Percentiles rank a stretch among this genome's conserved stretches.
Evolutionary conservation across 2,888 invertebrate species (phyloP).

Genomic region (Ophion obscuratus): DNA sequence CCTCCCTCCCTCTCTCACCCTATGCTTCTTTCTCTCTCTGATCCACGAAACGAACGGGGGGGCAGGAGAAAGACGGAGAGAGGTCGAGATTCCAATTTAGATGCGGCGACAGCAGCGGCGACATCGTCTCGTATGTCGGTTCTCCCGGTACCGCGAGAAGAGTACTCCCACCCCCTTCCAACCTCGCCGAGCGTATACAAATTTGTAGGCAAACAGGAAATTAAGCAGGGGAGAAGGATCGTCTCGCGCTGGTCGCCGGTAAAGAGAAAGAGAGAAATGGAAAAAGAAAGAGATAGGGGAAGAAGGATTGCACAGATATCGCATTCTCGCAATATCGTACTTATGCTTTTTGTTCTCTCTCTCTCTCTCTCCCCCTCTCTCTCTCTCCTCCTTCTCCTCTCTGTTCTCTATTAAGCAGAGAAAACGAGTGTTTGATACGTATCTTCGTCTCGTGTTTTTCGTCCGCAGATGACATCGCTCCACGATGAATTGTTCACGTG

Average conservation of each 20-base stretch:
- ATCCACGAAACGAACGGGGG: not conserved
- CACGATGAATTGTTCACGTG: slow-evolving; percentile 6
- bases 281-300: slow-evolving; percentile 3
- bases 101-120: slow-evolving; percentile 72
- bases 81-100: slow-evolving; percentile 79
- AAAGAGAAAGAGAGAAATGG: slow-evolving; percentile 42
- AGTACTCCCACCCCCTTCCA: slow-evolving; percentile 14
- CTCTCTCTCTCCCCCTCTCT: not conserved
- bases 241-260: slow-evolving; percentile 42
- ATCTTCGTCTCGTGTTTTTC: slow-evolving; percentile 27
- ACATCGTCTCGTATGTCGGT: slow-evolving; percentile 66
- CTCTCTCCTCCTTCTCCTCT: not conserved
- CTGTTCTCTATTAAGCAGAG: not conserved
- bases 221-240: slow-evolving; percentile 71
- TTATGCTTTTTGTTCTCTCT: not conserved
- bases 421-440: slow-evolving; percentile 43
- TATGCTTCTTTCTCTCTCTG: slow-evolving; percentile 1
- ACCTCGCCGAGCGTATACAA: slow-evolving; percentile 71
- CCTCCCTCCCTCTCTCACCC: not conserved
- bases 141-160: slow-evolving; percentile 41
- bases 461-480: slow-evolving; percentile 1
- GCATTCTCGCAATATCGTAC: slow-evolving; percentile 49
- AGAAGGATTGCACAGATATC: slow-evolving; percentile 62
- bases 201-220: slow-evolving; percentile 76
- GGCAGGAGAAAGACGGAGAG: slow-evolving; percentile 29